Percentiles rank a stretch among this genome's conserved stretches.
phyloP scores from a whole-genome alignment of 2,797 vertebrate genomes.

The Rhodeus uyekii region DNA sequence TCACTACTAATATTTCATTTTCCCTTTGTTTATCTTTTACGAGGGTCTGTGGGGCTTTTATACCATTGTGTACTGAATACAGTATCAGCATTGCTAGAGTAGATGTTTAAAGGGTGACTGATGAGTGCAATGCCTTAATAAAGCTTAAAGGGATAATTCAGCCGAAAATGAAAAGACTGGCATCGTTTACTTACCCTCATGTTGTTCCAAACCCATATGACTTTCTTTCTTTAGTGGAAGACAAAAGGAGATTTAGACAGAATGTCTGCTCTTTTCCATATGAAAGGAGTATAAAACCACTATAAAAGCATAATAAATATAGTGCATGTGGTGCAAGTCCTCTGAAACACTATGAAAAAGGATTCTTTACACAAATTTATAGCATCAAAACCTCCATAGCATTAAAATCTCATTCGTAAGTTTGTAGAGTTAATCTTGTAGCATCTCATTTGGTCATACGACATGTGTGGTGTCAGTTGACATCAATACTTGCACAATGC shows the following conservation, averaged over 20 bases:
- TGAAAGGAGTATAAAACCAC: background rate
- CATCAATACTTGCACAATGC: no score
- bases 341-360: background rate
- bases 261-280: slow-evolving; percentile 4
- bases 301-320: background rate
- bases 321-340: background rate
- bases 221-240: background rate
- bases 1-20: slow-evolving; percentile 42
- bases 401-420: background rate
- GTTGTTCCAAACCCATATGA: slow-evolving; percentile 9
- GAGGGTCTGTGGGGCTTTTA: background rate
- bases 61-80: background rate
- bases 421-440: background rate
- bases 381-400: background rate
- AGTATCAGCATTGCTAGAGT: background rate
- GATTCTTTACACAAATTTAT: background rate
- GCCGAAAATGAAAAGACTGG: slow-evolving; percentile 8
- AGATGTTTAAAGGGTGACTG: slow-evolving; percentile 10
- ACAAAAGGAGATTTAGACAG: slow-evolving; percentile 20
- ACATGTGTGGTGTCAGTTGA: background rate
- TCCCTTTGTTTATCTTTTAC: slow-evolving; percentile 33
- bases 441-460: background rate
- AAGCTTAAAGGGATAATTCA: slow-evolving; percentile 4
- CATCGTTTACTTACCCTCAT: slow-evolving; percentile 20
- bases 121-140: slow-evolving; percentile 1